Percentiles rank a stretch among this genome's conserved stretches.
These are phyloP conservation scores for Psilopsiagon aurifrons DNA, from an alignment of 2,113 vertebrate species.

Conservation along the genomic window DNA sequence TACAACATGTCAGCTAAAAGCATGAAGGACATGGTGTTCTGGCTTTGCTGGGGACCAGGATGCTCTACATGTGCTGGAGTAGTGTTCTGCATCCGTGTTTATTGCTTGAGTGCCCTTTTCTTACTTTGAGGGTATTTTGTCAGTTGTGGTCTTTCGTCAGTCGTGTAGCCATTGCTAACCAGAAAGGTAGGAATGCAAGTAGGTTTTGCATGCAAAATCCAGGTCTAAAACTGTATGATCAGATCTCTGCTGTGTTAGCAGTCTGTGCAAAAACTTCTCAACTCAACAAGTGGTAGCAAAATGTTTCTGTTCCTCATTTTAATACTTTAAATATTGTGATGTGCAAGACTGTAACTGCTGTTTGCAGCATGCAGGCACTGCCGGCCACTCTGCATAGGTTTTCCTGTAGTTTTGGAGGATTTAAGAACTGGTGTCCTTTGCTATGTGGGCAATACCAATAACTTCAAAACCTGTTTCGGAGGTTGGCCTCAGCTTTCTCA, in stretches of 20 bases:
- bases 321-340: neutral
- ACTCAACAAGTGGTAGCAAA: neutral
- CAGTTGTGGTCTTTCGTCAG: neutral
- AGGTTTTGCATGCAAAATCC: neutral
- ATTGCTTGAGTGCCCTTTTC: neutral
- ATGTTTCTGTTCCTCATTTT: neutral
- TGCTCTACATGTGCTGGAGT: neutral
- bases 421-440: neutral
- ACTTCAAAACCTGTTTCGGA: neutral
- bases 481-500: neutral
- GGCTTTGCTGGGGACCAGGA: neutral
- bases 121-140: neutral
- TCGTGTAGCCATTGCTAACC: neutral
- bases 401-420: neutral
- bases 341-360: neutral
- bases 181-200: neutral
- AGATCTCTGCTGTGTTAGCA: neutral
- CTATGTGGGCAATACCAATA: rapidly evolving
- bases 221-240: neutral
- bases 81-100: neutral
- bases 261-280: neutral
- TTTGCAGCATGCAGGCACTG: rapidly evolving
- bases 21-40: rapidly evolving
- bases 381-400: neutral
- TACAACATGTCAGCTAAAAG: too few species aligned